Conservation (phyloP, 1,140 invertebrate species). For the Kradibia gibbosae region DNA sequence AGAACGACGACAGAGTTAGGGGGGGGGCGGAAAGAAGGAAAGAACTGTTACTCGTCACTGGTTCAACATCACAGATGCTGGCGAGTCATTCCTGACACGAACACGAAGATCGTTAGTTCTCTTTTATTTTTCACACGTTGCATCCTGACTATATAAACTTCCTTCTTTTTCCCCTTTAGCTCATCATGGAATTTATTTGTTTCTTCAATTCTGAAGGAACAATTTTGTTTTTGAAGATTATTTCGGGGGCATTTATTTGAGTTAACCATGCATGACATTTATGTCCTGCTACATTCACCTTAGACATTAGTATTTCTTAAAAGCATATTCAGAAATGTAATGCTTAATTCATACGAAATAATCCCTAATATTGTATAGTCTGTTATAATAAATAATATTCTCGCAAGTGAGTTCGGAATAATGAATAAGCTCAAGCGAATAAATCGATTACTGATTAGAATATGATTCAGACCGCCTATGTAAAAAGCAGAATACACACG, state of each 20-base stretch:
- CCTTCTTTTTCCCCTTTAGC: no score
- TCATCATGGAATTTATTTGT: neutral
- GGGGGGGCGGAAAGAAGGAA: neutral
- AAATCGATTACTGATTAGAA: no score
- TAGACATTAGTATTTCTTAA: neutral
- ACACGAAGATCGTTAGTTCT: slow-evolving; percentile 8
- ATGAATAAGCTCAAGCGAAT: no score
- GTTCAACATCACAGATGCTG: neutral
- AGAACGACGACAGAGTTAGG: no score
- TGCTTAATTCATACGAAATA: neutral
- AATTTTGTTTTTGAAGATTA: slow-evolving; percentile 19
- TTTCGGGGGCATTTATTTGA: neutral
- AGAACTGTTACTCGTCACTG: slow-evolving; percentile 9
- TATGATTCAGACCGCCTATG: no score
- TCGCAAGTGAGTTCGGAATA: no score
- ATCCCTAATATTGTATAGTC: no score
- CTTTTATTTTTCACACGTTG: neutral
- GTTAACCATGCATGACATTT: neutral
- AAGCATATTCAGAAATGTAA: neutral
- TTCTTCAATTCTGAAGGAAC: neutral
- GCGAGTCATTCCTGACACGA: neutral
- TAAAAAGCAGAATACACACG: no score
- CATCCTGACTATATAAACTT: neutral
- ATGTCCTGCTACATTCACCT: neutral
- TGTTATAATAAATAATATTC: no score